These are phyloP conservation scores for Terebella lapidaria DNA, from an alignment of 2,888 invertebrate genomes.

Conservation along the genomic window DNA sequence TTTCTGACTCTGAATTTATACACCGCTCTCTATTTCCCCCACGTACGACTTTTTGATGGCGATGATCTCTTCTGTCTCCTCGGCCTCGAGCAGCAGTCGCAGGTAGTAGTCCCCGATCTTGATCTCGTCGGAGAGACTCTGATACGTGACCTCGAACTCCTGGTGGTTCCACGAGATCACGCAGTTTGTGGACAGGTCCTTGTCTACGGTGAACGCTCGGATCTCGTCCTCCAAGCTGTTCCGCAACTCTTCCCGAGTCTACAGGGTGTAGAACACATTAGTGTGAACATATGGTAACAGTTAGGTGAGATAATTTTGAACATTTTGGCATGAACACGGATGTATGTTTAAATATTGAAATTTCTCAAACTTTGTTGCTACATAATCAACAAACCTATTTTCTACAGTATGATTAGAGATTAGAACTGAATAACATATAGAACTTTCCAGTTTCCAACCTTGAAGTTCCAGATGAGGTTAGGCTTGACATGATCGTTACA, in stretches of 20 bases:
- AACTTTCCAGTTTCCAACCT: slow-evolving; percentile 58
- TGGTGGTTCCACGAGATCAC: slow-evolving; percentile 93
- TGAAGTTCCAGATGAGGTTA: slow-evolving; percentile 98
- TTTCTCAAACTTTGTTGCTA: not conserved
- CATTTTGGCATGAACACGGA: not conserved
- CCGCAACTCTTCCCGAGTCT: slow-evolving; percentile 92
- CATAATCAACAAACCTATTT: not conserved
- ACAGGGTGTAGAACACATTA: slow-evolving; percentile 4
- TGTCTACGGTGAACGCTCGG: slow-evolving; percentile 80
- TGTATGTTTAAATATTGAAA: not conserved
- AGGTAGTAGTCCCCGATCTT: slow-evolving; percentile 98
- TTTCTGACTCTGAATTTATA: not conserved
- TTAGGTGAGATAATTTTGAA: not conserved
- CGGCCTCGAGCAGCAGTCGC: slow-evolving; percentile 85
- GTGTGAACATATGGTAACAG: not conserved
- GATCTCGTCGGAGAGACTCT: slow-evolving; percentile 91
- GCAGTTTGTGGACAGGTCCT: slow-evolving; percentile 68
- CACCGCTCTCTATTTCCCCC: no score
- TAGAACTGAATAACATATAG: not conserved
- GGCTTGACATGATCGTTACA: slow-evolving; percentile 88
- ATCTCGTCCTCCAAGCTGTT: slow-evolving; percentile 90
- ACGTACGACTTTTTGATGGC: slow-evolving; percentile 87
- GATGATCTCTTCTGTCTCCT: slow-evolving; percentile 59
- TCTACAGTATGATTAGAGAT: not conserved
- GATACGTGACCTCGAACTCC: slow-evolving; percentile 87